phyloP scores from a whole-genome alignment of 2,888 invertebrate species.

The Elgonia sp. region DNA sequence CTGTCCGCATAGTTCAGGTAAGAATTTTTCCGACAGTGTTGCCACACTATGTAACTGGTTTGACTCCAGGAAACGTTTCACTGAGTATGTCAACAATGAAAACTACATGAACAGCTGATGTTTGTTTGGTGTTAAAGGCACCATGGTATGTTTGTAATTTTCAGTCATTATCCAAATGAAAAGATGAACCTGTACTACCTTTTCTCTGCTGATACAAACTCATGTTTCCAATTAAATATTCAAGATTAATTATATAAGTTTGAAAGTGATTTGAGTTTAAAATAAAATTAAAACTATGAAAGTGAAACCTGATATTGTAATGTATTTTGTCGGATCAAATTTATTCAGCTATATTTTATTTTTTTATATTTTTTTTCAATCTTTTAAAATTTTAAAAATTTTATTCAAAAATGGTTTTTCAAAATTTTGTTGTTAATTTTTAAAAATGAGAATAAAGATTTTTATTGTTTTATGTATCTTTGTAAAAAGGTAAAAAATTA shows the following conservation, averaged over 20 bases:
- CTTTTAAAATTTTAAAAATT: background rate
- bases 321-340: background rate
- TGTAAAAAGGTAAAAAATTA: too few species aligned
- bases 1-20: slow-evolving; percentile 3
- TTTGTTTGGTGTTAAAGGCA: slow-evolving; percentile 31
- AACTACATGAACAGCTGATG: slow-evolving; percentile 47
- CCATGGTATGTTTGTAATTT: background rate
- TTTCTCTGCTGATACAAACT: background rate
- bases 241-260: slow-evolving; percentile 2
- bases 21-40: slow-evolving; percentile 34
- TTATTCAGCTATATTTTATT: background rate
- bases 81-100: slow-evolving; percentile 34
- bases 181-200: background rate
- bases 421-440: too few species aligned
- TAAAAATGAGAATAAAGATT: too few species aligned
- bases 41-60: slow-evolving; percentile 16
- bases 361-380: background rate
- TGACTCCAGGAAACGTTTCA: slow-evolving; percentile 25
- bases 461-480: too few species aligned
- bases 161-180: background rate
- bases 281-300: slow-evolving; percentile 17
- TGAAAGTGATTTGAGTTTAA: slow-evolving; percentile 31
- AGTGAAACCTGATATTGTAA: slow-evolving; percentile 19
- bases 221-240: slow-evolving; percentile 20
- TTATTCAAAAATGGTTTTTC: too few species aligned